Evolutionary conservation across 2,888 invertebrate genomes (phyloP), one percentile per base, ranked within the genome.

Genomic region (Heliothis peltigera): DNA sequence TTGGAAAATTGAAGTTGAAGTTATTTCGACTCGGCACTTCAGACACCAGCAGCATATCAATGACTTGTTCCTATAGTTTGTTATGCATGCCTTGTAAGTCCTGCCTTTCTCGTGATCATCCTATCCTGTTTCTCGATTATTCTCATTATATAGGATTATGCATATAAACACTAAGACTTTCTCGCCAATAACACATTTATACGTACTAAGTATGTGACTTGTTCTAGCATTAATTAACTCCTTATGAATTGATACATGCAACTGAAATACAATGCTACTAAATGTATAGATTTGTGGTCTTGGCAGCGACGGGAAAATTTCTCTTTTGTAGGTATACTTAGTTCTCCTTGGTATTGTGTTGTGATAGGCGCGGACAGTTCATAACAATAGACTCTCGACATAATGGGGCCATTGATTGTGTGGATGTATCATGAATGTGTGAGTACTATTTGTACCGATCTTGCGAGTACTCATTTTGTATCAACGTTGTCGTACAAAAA

Each of bases 331-430:
- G 81, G 80, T 87, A 81, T 85, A 85, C 82, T 83, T 85, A 83
- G 89, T 90, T 89, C 88, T 86, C 85, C 88, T 86, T 86, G 80
- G 89, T 86, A 91, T 92, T 92, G 87, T 86, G 87, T 90, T 84
- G 91, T 90, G 90, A 92, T 92, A 87, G 89, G 89, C 87, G 89
- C 89, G 91, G 91, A 89, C 90, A 89, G 90, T 86, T 92, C 88
- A 88, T 88, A 89, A 94, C 93, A 94, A 94, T 94, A 89, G 91
- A 82, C 84, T 89, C 88, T 90, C 90, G 88, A 90, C 90, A 89
- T 91, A 94, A 94, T 92, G 92, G 92, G 90, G 89, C 89, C 92
- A 92, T 91, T 92, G 92, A 94, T 92, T 92, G 91, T 92, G 86
- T 86, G 87, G 85, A 87, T 89, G 88, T 89, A 83, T 83, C 81